These are phyloP conservation scores for Rhyacophila evoluta DNA, from an alignment of 2,888 invertebrate genomes.

Conservation along the genomic window DNA sequence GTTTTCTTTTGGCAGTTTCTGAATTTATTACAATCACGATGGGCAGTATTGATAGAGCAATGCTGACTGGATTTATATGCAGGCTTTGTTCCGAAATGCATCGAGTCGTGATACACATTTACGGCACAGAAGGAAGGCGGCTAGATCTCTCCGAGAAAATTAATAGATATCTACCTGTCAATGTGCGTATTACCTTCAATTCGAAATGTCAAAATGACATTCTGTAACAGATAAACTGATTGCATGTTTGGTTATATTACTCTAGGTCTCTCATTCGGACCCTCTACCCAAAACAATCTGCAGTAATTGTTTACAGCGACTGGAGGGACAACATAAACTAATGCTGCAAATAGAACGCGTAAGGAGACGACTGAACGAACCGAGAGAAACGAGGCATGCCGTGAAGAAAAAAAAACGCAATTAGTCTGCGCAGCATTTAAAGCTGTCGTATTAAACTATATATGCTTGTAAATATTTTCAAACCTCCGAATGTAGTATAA, in stretches of 20 bases:
- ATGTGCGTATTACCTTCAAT: slow-evolving; percentile 70
- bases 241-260: slow-evolving; percentile 32
- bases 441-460: not conserved
- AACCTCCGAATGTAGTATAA: not conserved
- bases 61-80: slow-evolving; percentile 87
- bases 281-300: slow-evolving; percentile 80
- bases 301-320: slow-evolving; percentile 71
- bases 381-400: slow-evolving; percentile 58
- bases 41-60: slow-evolving; percentile 86
- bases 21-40: slow-evolving; percentile 62
- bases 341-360: slow-evolving; percentile 67
- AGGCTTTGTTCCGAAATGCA: slow-evolving; percentile 89
- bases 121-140: slow-evolving; percentile 82
- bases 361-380: slow-evolving; percentile 63
- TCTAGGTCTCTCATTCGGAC: slow-evolving; percentile 74
- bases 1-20: not conserved
- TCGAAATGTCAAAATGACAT: slow-evolving; percentile 33
- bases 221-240: not conserved
- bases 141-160: slow-evolving; percentile 84
- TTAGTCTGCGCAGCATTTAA: not conserved
- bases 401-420: slow-evolving; percentile 46
- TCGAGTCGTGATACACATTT: slow-evolving; percentile 84
- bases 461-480: slow-evolving; percentile 3
- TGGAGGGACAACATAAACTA: slow-evolving; percentile 71
- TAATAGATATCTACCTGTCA: slow-evolving; percentile 83